phyloP scores from a whole-genome alignment of 1,140 invertebrate species.

The Drosophila arizonae region DNA sequence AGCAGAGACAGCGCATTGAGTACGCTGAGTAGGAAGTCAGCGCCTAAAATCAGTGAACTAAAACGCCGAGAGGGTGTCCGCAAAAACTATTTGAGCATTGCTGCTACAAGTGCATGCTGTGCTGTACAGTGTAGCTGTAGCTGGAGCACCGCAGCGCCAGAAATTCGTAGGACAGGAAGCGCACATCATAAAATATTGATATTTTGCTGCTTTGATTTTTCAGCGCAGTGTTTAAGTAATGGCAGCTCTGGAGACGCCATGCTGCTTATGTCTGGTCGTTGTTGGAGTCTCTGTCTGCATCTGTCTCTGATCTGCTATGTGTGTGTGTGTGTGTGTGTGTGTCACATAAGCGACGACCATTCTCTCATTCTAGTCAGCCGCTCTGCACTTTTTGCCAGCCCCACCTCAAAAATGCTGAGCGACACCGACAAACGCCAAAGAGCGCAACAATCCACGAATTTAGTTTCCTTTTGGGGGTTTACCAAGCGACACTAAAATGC shows the following conservation, averaged over 20 bases:
- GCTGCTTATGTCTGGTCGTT: conserved; percentile 2
- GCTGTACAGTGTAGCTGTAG: neutral
- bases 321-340: conserved; percentile 19
- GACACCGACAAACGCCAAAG: conserved; percentile 63
- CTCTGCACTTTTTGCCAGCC: conserved; percentile 49
- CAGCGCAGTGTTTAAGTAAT: conserved; percentile 75
- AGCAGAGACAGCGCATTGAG: conserved; percentile 54
- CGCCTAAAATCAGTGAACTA: conserved; percentile 79
- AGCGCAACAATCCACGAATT: conserved; percentile 77
- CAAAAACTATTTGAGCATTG: conserved; percentile 50
- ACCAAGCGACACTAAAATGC: conserved; percentile 44
- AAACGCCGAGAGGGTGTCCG: conserved; percentile 48
- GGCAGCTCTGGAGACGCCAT: conserved; percentile 43
- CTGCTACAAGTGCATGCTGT: conserved; percentile 65
- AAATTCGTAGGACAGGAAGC: conserved; percentile 62
- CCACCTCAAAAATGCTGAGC: conserved; percentile 31
- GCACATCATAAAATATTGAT: conserved; percentile 80
- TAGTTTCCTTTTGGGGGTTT: conserved; percentile 71
- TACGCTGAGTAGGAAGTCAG: conserved; percentile 56
- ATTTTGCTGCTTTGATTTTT: conserved; percentile 79
- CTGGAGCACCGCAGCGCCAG: conserved; percentile 32
- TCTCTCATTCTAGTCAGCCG: conserved; percentile 62
- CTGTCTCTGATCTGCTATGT: neutral
- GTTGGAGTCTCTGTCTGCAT: neutral
- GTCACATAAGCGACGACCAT: conserved; percentile 53